Evolutionary conservation across 2,113 vertebrate genomes (phyloP).

Genomic region (Macaca nemestrina): DNA sequence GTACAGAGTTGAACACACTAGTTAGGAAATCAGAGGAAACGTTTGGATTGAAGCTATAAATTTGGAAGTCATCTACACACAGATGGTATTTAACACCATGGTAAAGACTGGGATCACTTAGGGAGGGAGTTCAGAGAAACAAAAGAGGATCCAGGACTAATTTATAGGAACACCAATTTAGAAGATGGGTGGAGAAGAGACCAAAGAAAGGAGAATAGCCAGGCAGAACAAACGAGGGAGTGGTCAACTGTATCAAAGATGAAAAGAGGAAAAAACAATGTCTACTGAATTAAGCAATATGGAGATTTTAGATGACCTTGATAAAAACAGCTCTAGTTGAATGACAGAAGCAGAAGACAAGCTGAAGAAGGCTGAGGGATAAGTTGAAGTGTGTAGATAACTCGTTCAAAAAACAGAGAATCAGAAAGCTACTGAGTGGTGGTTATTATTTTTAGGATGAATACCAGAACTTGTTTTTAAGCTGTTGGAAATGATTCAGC

Average conservation of each 20-base stretch:
- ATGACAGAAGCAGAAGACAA: constrained; percentile 3
- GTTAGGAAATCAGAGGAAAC: not conserved
- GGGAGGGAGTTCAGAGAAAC: not conserved
- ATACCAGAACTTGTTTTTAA: constrained; percentile 4
- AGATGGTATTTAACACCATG: not conserved
- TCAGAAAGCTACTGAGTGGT: not conserved
- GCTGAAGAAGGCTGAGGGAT: not conserved
- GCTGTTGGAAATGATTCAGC: not conserved
- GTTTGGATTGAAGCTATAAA: not conserved
- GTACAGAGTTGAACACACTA: constrained; percentile 25
- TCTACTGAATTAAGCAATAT: not conserved
- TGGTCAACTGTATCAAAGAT: not conserved
- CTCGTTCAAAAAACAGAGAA: constrained; percentile 22
- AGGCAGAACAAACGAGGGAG: not conserved
- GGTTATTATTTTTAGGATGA: constrained; percentile 4
- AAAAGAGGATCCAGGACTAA: constrained; percentile 5
- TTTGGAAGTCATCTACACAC: constrained; percentile 36
- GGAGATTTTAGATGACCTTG: not conserved
- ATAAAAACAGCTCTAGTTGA: not conserved
- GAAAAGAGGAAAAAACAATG: not conserved
- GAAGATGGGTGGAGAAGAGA: not conserved
- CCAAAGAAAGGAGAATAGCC: not conserved
- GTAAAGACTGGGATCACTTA: constrained; percentile 1
- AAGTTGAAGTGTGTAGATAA: not conserved
- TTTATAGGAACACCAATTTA: constrained; percentile 17